Evolutionary conservation across 2,113 vertebrate species (phyloP).

Genomic region (Upupa epops): DNA sequence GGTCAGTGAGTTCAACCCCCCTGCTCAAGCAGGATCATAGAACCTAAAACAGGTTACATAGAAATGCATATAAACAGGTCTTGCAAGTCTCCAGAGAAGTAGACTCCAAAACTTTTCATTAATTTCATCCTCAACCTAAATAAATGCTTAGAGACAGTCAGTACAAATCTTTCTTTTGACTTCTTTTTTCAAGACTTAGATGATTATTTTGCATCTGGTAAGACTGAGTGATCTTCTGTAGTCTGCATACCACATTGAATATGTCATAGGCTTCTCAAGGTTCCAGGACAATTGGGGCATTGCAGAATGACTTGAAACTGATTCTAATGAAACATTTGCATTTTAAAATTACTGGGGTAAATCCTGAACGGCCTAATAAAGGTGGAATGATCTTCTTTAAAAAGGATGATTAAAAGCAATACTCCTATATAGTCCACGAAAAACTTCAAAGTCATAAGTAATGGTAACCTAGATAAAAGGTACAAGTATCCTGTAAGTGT

Average conservation of each 20-base stretch:
- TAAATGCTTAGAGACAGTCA: not conserved
- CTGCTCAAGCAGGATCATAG: no score
- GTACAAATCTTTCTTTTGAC: not conserved
- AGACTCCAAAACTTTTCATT: no score
- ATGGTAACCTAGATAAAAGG: not conserved
- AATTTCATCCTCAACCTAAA: not conserved
- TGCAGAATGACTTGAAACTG: not conserved
- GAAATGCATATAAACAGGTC: no score
- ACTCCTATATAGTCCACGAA: not conserved
- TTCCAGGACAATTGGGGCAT: not conserved
- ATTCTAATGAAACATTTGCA: not conserved
- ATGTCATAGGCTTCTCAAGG: not conserved
- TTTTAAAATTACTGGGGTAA: not conserved
- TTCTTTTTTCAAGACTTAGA: not conserved
- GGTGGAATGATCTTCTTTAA: not conserved
- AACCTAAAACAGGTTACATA: not conserved
- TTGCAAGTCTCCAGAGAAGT: no score
- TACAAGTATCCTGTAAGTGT: slow-evolving; percentile 4
- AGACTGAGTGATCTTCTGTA: not conserved
- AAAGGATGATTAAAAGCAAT: not conserved
- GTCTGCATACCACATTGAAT: not conserved
- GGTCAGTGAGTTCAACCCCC: no score
- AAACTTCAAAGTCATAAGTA: slow-evolving; percentile 23
- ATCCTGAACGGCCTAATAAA: not conserved
- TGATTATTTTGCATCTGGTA: not conserved